These are phyloP conservation scores for Toxotes lorentzi DNA, from an alignment of 2,797 vertebrate genomes.

Conservation along the genomic window DNA sequence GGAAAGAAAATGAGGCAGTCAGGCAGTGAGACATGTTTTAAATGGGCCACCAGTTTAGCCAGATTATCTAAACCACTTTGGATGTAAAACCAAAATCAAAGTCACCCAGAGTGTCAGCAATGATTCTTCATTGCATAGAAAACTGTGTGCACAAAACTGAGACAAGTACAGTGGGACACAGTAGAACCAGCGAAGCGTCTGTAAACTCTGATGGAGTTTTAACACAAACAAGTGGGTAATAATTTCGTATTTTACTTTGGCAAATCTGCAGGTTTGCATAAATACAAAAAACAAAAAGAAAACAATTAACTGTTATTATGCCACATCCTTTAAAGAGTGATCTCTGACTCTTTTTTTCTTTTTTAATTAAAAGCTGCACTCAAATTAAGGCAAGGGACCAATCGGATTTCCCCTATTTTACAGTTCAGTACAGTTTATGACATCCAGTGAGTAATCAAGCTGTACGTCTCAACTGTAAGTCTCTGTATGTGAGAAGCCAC, in stretches of 20 bases:
- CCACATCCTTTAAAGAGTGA: background rate
- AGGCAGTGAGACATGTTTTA: background rate
- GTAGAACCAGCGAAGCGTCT: too few relatives aligned
- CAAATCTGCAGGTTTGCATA: background rate
- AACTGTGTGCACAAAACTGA: too few relatives aligned
- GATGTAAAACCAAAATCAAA: too few relatives aligned
- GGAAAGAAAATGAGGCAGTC: background rate
- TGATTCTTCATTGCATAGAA: too few relatives aligned
- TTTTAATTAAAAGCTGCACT: slow-evolving; percentile 7
- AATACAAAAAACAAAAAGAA: background rate
- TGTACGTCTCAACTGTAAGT: background rate
- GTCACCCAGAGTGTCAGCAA: too few relatives aligned
- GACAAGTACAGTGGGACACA: too few relatives aligned
- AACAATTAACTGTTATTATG: background rate
- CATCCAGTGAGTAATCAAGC: background rate
- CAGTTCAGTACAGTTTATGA: background rate
- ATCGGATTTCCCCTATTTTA: background rate
- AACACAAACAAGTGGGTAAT: too few relatives aligned
- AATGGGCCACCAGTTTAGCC: background rate
- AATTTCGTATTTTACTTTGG: background rate
- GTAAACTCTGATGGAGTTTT: too few relatives aligned
- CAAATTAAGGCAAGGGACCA: background rate
- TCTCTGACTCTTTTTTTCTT: background rate
- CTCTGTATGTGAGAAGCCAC: background rate
- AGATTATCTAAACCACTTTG: background rate